Base-by-base conservation (phyloP, 2,888 invertebrate genomes). In the Caenorhabditis panamensis region DNA sequence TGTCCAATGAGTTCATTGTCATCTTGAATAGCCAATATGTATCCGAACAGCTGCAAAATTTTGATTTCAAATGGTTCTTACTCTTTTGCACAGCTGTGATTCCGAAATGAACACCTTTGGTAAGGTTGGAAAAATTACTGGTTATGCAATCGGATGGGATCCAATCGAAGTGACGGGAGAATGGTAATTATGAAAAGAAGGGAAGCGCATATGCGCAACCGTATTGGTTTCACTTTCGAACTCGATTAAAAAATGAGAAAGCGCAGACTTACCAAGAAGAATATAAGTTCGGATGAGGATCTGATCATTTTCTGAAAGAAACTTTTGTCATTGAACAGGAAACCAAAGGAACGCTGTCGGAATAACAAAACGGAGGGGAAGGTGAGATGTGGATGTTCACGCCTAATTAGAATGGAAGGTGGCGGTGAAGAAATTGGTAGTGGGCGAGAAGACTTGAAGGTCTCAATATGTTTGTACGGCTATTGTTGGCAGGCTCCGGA, bases 1-100 rank as follows among this genome's bases (percentile, higher is more conserved):
- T 83, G 85, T 13, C 88, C 89, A 1, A 89, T 79, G 49, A 90
- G 63, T 49, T 84, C 84, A 67, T 86, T 85, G 56, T 82, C 85
- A 37, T 83, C 83, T 68, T 80, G 80, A 41, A 80, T 80, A 8
- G 73, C 79, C 8, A 44, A 9, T 9, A 66, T 62, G 24, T 54
- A 66, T 2, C 75, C 75, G 41, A 75, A 61, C 53, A 67, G 37
- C 75, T 75, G 47, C n/a, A 75, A 61, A 31, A 37, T 59, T 13
- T 3, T 2, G 6, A 22, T 36, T 58, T 37, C 26, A 31, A n/a
- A 5, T 36, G 2, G 16, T 56, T 56, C 18, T n/a, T 2, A 1
- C 11, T 20, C 2, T 44, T 24, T 36, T 59, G 5, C 36, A 41
- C 22, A 22, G 37, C 41, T 64, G 18, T 1, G 49, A 28, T 8